Evolutionary conservation across 2,113 vertebrate genomes (phyloP), one percentile per base, ranked within the genome.

Genomic region (Rhodinocichla rosea): DNA sequence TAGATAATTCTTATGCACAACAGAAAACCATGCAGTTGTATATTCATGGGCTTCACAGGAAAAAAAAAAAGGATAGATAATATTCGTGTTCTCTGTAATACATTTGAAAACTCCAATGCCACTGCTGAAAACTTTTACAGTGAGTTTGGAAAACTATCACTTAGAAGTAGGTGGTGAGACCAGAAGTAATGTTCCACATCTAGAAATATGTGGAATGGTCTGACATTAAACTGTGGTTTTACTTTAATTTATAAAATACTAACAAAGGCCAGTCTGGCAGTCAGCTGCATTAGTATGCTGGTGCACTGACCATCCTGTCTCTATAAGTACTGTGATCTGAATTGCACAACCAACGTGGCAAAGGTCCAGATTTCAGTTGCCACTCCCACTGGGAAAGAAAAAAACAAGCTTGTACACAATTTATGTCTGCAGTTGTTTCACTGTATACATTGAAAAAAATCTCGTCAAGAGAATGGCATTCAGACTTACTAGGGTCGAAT

Each of bases 301-400:
- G 76, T 83, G 55, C 90, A 94, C 88, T 90, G 68, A 79, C 96
- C 94, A 91, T 84, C 96, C 94, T 5, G 88, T 77, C 83, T 98
- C 94, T 97, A 26, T 93, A 95, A 98, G 97, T 82, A 69, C 94
- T 85, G 89, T 84, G 95, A 89, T 90, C 97, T 97, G 96, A 97
- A 97, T 96, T 97, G 94, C 95, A 93, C 92, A 91, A 97, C 96
- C 91, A 62, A 9, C 28, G 39, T 96, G 97, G 90, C 96, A 94
- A 90, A 91, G 91, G 68, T 96, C 95, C 93, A 97, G 94, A 73
- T 94, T 95, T 89, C 91, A 39, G 67, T 94, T 94, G 94, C 97
- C 90, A 93, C 88, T 96, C 82, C 94, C 92, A 95, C 81, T 77
- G 90, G 83, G 92, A 76, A 52, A 92, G 67, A 44, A 80, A 50